Percentiles rank a stretch among this genome's conserved stretches.
Conservation (phyloP, 1,140 invertebrate genomes). For the Drosophila lacteicornis region DNA sequence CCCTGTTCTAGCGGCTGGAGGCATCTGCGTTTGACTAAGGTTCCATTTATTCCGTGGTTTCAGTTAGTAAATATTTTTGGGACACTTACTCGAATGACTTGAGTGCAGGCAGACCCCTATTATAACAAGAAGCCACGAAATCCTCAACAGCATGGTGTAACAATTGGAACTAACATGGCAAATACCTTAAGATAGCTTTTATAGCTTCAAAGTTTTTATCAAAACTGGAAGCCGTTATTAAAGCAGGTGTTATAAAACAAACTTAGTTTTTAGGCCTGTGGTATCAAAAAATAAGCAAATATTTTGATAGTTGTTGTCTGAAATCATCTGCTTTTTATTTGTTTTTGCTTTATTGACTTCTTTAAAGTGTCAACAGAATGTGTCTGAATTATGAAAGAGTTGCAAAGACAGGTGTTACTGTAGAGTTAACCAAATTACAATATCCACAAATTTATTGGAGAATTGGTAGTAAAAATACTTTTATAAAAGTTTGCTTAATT, state of each 20-base stretch:
- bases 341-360: neutral
- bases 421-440: neutral
- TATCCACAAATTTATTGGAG: too few relatives aligned
- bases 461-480: too few relatives aligned
- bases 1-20: conserved; percentile 5
- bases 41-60: neutral
- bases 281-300: conserved; percentile 1
- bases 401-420: neutral
- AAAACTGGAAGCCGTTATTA: neutral
- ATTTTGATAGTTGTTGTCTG: conserved; percentile 5
- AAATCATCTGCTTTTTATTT: conserved; percentile 12
- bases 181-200: conserved; percentile 4
- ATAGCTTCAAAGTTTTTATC: neutral
- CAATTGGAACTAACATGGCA: conserved; percentile 4
- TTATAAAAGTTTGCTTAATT: too few relatives aligned
- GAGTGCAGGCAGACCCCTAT: neutral
- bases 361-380: neutral
- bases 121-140: conserved; percentile 1
- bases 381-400: neutral
- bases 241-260: conserved; percentile 11
- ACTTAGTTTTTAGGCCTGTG: neutral
- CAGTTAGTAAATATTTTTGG: neutral
- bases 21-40: conserved; percentile 10
- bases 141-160: conserved; percentile 12
- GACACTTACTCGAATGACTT: conserved; percentile 6